A percentile compares a stretch with the other conserved stretches of the same genome.
These are phyloP conservation scores for Phylloscopus collybita DNA, from an alignment of 2,797 vertebrate genomes.

Conservation along the genomic window DNA sequence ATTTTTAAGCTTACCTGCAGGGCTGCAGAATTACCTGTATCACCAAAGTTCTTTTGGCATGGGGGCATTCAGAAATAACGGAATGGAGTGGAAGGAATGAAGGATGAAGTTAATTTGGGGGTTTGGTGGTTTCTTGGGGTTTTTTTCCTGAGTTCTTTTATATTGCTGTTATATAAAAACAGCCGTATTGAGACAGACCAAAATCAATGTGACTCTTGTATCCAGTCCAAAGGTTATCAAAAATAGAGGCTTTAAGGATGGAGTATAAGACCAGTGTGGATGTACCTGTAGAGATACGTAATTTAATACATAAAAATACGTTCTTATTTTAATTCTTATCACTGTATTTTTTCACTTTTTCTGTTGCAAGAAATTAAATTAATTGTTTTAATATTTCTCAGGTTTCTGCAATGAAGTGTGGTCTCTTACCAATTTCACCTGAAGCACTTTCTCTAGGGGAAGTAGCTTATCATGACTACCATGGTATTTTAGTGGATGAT, in stretches of 20 bases:
- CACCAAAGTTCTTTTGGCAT: background rate
- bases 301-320: background rate
- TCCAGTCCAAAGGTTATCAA: background rate
- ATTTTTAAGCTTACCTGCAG: background rate
- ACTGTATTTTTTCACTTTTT: background rate
- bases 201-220: background rate
- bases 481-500: conserved; percentile 92
- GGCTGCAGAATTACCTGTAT: background rate
- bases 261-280: background rate
- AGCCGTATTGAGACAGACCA: background rate
- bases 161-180: background rate
- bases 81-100: background rate
- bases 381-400: conserved; percentile 46
- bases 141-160: background rate
- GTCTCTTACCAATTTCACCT: conserved; percentile 93
- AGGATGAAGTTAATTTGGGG: background rate
- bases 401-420: conserved; percentile 98
- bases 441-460: conserved; percentile 93
- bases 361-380: background rate
- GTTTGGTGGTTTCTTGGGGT: background rate
- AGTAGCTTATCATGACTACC: conserved; percentile 94
- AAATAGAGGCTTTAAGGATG: background rate
- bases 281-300: background rate
- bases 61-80: background rate
- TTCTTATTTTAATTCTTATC: background rate